Conservation (phyloP, 2,797 vertebrate genomes). For the Alectoris magna region DNA sequence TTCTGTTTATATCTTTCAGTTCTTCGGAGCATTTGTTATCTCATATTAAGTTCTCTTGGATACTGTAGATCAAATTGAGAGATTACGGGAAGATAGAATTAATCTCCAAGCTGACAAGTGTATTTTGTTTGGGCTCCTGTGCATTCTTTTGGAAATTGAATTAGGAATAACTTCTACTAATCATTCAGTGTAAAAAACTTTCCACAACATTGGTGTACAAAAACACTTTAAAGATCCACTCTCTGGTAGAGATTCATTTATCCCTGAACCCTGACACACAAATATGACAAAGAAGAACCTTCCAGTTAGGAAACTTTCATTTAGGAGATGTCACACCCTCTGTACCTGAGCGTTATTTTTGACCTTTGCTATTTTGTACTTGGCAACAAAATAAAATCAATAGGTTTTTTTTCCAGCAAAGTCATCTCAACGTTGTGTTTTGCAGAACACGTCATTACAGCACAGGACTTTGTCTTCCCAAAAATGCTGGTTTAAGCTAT, state of each 20-base stretch:
- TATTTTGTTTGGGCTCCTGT: not conserved
- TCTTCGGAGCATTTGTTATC: not conserved
- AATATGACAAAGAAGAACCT: not conserved
- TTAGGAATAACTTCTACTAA: not conserved
- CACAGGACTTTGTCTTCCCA: not conserved
- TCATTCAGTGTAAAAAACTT: not conserved
- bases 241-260: not conserved
- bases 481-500: not conserved
- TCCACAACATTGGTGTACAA: not conserved
- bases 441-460: not conserved
- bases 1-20: not conserved
- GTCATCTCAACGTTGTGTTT: slow-evolving; percentile 9
- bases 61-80: not conserved
- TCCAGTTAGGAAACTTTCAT: not conserved
- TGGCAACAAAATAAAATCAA: slow-evolving; percentile 47
- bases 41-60: not conserved
- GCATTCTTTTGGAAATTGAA: not conserved
- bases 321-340: not conserved
- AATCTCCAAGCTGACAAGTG: not conserved
- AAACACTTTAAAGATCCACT: not conserved
- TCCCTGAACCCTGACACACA: not conserved
- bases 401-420: not conserved
- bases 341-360: slow-evolving; percentile 3
- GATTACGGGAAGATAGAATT: not conserved
- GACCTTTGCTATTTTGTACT: slow-evolving; percentile 49